Conservation (phyloP, 1,140 invertebrate genomes). For the Danaus melanippus region DNA sequence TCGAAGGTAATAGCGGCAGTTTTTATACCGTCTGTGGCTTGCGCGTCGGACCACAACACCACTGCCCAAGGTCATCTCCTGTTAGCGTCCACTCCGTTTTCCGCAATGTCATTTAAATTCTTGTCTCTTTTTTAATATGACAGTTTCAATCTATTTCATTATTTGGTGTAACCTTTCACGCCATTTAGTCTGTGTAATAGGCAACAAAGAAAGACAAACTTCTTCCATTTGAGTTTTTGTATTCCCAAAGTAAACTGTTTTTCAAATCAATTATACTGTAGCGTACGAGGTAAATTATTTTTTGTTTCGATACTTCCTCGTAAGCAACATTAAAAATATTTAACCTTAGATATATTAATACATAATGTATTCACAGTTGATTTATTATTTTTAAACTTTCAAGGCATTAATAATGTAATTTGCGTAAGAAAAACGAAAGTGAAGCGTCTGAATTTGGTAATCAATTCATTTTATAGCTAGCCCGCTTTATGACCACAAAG, state of each 20-base stretch:
- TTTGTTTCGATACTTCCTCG: slow-evolving; percentile 13
- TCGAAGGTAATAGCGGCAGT: slow-evolving; percentile 42
- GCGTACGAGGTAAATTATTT: slow-evolving; percentile 16
- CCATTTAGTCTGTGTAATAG: slow-evolving; percentile 25
- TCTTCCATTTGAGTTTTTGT: slow-evolving; percentile 19
- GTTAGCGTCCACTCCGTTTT: slow-evolving; percentile 38
- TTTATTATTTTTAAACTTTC: background rate
- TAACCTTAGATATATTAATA: no score
- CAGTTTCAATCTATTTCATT: slow-evolving; percentile 25
- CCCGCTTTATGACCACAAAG: no score
- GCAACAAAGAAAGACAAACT: slow-evolving; percentile 33
- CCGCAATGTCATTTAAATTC: slow-evolving; percentile 36
- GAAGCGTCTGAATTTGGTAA: no score
- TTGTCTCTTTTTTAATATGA: slow-evolving; percentile 15
- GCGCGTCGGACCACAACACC: slow-evolving; percentile 40
- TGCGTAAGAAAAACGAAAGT: no score
- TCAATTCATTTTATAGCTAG: background rate
- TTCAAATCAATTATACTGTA: slow-evolving; percentile 10
- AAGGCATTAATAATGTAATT: no score
- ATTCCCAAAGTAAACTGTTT: slow-evolving; percentile 7
- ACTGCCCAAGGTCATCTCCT: slow-evolving; percentile 44
- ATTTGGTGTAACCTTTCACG: slow-evolving; percentile 16
- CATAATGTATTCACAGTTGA: background rate
- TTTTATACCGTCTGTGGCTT: slow-evolving; percentile 44
- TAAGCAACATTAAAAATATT: background rate